phyloP scores from a whole-genome alignment of 2,888 invertebrate genomes.

The Notodonta ziczac region DNA sequence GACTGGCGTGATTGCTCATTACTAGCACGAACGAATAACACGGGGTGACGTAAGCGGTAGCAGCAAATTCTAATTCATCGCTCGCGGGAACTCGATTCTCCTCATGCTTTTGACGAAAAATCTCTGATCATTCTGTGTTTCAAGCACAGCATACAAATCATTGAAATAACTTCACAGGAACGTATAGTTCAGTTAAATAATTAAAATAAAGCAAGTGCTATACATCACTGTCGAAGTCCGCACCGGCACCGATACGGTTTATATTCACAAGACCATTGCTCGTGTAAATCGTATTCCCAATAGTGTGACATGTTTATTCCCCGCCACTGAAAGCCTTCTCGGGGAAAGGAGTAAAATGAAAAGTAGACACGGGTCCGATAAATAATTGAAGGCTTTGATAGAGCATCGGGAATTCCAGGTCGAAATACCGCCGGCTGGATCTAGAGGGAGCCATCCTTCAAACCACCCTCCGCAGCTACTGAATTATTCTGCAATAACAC shows the following conservation, averaged over 20 bases:
- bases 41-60: too few relatives aligned
- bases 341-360: conserved; percentile 81
- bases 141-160: neutral
- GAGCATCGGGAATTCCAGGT: conserved; percentile 78
- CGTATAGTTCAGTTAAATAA: conserved; percentile 40
- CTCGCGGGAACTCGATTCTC: too few relatives aligned
- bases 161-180: neutral
- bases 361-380: conserved; percentile 84
- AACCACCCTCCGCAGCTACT: conserved; percentile 75
- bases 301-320: conserved; percentile 75
- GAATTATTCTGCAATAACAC: conserved; percentile 85
- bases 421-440: conserved; percentile 60
- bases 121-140: too few relatives aligned
- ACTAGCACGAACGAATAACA: too few relatives aligned
- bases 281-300: conserved; percentile 70
- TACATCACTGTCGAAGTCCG: conserved; percentile 60
- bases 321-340: conserved; percentile 67
- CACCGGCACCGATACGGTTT: conserved; percentile 58
- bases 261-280: conserved; percentile 62
- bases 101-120: too few relatives aligned
- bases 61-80: too few relatives aligned
- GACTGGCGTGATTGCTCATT: too few relatives aligned
- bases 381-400: conserved; percentile 84
- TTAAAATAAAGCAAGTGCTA: conserved; percentile 52
- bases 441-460: conserved; percentile 81